These are phyloP conservation scores for Tenrec ecaudatus DNA, from an alignment of 2,113 vertebrate genomes.

Conservation along the genomic window DNA sequence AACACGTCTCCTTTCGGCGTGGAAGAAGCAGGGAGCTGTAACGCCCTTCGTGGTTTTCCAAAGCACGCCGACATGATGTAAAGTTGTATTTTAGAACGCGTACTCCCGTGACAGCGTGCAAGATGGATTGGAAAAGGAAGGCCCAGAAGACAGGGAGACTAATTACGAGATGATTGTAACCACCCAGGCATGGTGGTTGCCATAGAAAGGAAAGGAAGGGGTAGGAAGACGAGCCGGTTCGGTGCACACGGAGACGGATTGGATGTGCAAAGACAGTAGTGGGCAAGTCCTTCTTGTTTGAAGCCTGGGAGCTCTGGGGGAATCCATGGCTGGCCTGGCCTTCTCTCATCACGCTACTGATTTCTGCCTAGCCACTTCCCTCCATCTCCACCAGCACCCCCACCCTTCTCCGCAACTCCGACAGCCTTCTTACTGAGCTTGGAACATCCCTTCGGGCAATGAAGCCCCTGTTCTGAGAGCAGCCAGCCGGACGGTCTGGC, in stretches of 20 bases:
- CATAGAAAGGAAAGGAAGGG: background rate
- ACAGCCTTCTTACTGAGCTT: background rate
- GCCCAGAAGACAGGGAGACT: conserved; percentile 57
- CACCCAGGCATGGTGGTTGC: conserved; percentile 8
- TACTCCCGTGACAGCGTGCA: background rate
- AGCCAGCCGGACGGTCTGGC: background rate
- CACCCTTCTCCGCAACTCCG: background rate
- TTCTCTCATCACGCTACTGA: no score
- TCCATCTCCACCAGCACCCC: background rate
- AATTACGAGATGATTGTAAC: conserved; percentile 46
- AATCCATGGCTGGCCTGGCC: background rate
- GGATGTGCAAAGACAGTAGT: background rate
- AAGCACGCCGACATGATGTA: background rate
- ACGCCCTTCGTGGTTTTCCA: background rate
- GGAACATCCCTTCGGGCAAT: background rate
- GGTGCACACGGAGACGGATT: background rate
- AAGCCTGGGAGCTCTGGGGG: background rate
- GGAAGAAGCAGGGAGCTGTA: background rate
- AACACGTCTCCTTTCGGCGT: background rate
- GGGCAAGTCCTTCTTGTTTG: background rate
- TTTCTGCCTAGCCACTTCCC: background rate
- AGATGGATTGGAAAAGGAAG: conserved; percentile 31
- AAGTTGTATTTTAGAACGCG: conserved; percentile 41
- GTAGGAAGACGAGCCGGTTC: background rate
- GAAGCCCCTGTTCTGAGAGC: background rate